Conservation (phyloP, 2,797 vertebrate species). For the Thalassophryne amazonica region DNA sequence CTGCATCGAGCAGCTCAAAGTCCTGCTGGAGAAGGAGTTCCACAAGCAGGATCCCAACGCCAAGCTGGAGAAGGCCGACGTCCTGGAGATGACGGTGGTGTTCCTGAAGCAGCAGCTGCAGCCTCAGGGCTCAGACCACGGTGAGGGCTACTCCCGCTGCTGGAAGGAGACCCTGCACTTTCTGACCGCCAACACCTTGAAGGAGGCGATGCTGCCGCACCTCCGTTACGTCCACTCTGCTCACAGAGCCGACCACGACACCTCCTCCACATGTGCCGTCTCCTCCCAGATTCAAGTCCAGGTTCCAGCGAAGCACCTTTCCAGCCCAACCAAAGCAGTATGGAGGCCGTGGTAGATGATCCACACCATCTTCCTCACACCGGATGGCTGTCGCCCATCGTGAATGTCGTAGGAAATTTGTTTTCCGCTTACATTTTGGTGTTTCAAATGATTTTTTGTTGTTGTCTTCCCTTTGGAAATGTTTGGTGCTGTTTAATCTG, state of each 20-base stretch:
- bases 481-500: background rate
- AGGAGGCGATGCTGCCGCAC: constrained; percentile 31
- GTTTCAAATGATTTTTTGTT: background rate
- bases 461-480: too few relatives aligned
- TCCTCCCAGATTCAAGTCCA: constrained; percentile 25
- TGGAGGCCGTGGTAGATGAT: constrained; percentile 65
- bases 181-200: constrained; percentile 65
- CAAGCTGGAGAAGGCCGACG: constrained; percentile 74
- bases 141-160: constrained; percentile 72
- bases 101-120: constrained; percentile 69
- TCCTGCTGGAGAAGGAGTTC: constrained; percentile 69
- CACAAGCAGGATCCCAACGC: constrained; percentile 61
- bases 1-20: constrained; percentile 71
- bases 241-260: constrained; percentile 23
- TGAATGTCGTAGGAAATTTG: constrained; percentile 32
- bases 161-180: constrained; percentile 73
- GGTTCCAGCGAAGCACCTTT: constrained; percentile 38
- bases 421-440: background rate
- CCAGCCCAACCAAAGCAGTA: constrained; percentile 20
- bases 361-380: constrained; percentile 8
- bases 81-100: constrained; percentile 73
- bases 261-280: constrained; percentile 3
- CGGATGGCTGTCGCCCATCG: constrained; percentile 38
- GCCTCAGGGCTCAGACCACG: constrained; percentile 50
- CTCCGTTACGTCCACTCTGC: constrained; percentile 8